Conservation (phyloP, 2,797 vertebrate genomes). For the Tinamus major region DNA sequence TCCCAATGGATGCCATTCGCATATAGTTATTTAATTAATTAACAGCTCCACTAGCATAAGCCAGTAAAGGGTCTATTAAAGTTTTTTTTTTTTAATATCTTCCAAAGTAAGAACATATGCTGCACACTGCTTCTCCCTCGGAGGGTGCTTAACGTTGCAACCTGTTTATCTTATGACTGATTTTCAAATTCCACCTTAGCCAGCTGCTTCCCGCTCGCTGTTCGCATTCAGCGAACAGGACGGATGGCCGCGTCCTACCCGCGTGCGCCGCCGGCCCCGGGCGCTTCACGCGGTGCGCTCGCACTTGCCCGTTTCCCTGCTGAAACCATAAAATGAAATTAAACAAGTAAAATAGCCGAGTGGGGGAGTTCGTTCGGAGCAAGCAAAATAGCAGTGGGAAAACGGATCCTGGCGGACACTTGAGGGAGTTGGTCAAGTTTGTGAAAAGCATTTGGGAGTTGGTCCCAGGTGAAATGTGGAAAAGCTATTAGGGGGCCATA, state of each 20-base stretch:
- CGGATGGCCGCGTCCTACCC: conserved; percentile 9
- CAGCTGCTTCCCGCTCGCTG: conserved; percentile 51
- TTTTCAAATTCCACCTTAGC: conserved; percentile 64
- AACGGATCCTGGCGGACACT: background rate
- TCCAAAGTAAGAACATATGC: conserved; percentile 70
- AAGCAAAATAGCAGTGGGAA: background rate
- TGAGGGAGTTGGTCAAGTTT: background rate
- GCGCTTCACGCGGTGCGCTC: background rate
- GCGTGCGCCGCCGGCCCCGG: background rate
- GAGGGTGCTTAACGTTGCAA: conserved; percentile 59
- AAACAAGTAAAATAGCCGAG: background rate
- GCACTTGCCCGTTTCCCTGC: background rate
- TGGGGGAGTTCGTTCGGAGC: background rate
- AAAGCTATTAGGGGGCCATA: conserved; percentile 10
- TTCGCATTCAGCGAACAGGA: background rate
- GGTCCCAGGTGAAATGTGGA: conserved; percentile 34
- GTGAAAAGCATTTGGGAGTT: background rate
- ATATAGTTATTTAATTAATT: conserved; percentile 78
- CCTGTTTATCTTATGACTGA: conserved; percentile 72
- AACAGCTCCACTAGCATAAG: conserved; percentile 60
- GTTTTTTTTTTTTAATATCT: conserved; percentile 22
- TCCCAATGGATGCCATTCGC: conserved; percentile 71
- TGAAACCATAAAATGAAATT: background rate
- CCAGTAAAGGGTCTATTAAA: conserved; percentile 55
- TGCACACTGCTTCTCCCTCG: conserved; percentile 48